Percentiles rank a stretch among this genome's conserved stretches.
Evolutionary conservation across 2,113 vertebrate genomes (phyloP).

Genomic region (Heterotis niloticus): DNA sequence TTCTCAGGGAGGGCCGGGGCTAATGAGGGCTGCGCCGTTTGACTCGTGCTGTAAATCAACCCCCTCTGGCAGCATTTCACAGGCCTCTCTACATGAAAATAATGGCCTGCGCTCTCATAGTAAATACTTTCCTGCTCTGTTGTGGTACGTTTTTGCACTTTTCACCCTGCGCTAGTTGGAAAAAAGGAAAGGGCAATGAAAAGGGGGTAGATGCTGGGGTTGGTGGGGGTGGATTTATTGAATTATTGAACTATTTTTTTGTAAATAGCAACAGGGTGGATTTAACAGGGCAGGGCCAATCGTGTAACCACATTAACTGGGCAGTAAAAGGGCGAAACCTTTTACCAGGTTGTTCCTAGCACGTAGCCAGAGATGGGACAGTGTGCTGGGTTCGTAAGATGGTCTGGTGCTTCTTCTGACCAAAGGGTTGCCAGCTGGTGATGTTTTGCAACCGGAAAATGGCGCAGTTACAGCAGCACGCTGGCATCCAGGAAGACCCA

Average conservation of each 20-base stretch:
- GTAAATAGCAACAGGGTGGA: slow-evolving; percentile 39
- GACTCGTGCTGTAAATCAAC: slow-evolving; percentile 44
- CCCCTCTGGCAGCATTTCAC: slow-evolving; percentile 44
- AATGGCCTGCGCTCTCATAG: slow-evolving; percentile 49
- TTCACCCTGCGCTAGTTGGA: slow-evolving; percentile 50
- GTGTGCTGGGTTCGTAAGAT: background rate
- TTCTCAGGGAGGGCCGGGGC: slow-evolving; percentile 30
- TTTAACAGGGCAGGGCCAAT: slow-evolving; percentile 37
- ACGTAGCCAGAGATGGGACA: background rate
- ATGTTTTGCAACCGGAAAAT: slow-evolving; percentile 20
- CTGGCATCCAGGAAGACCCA: slow-evolving; percentile 10
- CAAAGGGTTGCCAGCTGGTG: background rate
- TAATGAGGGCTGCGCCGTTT: slow-evolving; percentile 54
- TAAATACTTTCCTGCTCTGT: slow-evolving; percentile 51
- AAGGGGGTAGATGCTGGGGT: slow-evolving; percentile 17
- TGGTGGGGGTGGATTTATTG: slow-evolving; percentile 41
- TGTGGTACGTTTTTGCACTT: slow-evolving; percentile 54
- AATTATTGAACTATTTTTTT: slow-evolving; percentile 43
- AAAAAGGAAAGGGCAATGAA: slow-evolving; percentile 27
- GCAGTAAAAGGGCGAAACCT: slow-evolving; percentile 36
- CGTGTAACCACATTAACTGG: slow-evolving; percentile 39
- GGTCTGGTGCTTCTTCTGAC: background rate
- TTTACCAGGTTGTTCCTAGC: slow-evolving; percentile 17
- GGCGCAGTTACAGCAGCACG: background rate
- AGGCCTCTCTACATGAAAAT: slow-evolving; percentile 49